Conservation (phyloP, 2,888 invertebrate species). For the Pteria penguin region DNA sequence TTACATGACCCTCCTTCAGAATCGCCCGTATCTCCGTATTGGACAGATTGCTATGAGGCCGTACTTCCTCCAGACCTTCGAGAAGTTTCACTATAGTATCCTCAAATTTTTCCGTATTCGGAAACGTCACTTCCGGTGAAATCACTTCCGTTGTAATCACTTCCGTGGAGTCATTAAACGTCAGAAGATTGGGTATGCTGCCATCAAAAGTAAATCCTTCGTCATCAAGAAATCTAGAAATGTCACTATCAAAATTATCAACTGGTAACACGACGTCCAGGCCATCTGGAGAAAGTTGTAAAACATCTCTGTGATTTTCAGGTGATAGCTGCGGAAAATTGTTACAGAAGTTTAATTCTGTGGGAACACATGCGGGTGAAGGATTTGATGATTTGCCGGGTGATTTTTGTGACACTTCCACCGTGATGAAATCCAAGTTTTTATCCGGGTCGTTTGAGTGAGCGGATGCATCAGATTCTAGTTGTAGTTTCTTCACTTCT, state of each 20-base stretch:
- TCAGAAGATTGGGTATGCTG: not conserved
- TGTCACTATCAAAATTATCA: not conserved
- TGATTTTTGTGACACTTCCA: constrained; percentile 3
- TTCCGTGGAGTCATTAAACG: not conserved
- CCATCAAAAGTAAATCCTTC: not conserved
- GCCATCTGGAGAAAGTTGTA: not conserved
- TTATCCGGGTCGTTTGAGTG: not conserved
- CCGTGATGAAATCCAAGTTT: constrained; percentile 10
- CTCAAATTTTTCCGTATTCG: not conserved
- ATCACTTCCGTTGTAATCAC: not conserved
- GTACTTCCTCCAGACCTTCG: constrained; percentile 9
- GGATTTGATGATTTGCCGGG: not conserved
- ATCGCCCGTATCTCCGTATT: constrained; percentile 30
- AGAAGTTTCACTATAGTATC: constrained; percentile 2
- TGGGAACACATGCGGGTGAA: not conserved
- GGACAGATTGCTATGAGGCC: constrained; percentile 14
- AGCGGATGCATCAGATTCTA: not conserved
- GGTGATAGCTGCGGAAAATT: not conserved
- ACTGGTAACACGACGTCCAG: not conserved
- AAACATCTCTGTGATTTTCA: not conserved
- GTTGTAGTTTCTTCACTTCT: constrained; percentile 31
- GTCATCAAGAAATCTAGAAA: not conserved
- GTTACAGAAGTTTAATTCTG: not conserved
- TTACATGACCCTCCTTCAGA: constrained; percentile 22
- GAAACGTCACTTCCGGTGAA: not conserved